Evolutionary conservation across 2,888 invertebrate genomes (phyloP).

Genomic region (Hyalella azteca): DNA sequence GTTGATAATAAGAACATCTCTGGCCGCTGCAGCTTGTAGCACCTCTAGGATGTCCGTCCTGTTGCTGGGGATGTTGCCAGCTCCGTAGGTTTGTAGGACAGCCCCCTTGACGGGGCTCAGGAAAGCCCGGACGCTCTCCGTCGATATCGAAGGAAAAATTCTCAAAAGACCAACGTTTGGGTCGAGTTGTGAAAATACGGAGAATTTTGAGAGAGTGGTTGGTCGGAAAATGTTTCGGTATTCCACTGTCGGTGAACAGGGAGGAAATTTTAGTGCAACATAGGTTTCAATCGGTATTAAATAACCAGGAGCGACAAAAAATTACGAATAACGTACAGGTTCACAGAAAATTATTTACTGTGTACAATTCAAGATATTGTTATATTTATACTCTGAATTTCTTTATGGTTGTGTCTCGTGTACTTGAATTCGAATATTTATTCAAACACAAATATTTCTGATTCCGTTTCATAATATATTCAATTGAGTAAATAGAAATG

Average conservation of each 20-base stretch:
- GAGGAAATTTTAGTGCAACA: too few relatives aligned
- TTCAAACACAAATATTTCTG: too few relatives aligned
- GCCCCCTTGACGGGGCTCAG: constrained; percentile 79
- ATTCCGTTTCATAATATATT: too few relatives aligned
- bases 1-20: constrained; percentile 87
- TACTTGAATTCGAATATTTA: too few relatives aligned
- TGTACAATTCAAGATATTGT: too few relatives aligned
- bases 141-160: constrained; percentile 89
- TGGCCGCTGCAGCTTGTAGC: constrained; percentile 72
- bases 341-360: too few relatives aligned
- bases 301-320: too few relatives aligned
- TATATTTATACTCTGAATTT: too few relatives aligned
- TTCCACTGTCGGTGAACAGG: constrained; percentile 72
- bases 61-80: constrained; percentile 89
- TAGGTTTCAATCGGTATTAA: too few relatives aligned
- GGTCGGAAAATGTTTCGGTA: constrained; percentile 71
- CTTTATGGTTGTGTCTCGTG: too few relatives aligned
- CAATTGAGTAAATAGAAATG: too few relatives aligned
- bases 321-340: too few relatives aligned
- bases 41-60: constrained; percentile 79
- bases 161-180: constrained; percentile 84
- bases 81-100: constrained; percentile 89
- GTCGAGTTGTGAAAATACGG: constrained; percentile 76
- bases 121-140: constrained; percentile 70
- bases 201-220: constrained; percentile 71